Conservation (phyloP, 2,113 vertebrate genomes). For the Vulpes lagopus region DNA sequence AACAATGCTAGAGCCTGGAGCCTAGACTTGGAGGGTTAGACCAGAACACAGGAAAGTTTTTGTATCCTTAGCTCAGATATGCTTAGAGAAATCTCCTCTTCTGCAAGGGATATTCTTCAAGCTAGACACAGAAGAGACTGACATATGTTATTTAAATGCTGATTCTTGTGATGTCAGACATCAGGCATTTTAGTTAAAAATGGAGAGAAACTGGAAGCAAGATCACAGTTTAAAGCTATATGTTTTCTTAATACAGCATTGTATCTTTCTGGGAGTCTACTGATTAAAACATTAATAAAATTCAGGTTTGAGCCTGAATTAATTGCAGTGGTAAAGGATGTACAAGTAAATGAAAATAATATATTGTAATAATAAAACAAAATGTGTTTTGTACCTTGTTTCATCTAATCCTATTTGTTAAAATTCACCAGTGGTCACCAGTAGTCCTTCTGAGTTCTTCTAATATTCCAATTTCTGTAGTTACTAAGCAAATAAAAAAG, state of each 20-base stretch:
- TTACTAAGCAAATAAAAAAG: not conserved
- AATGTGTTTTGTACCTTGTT: not conserved
- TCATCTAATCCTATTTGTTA: not conserved
- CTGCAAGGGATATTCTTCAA: conserved; percentile 68
- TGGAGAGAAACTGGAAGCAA: not conserved
- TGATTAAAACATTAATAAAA: not conserved
- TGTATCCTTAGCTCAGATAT: conserved; percentile 69
- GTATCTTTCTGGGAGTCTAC: not conserved
- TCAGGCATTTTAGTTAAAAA: conserved; percentile 26
- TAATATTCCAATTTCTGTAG: not conserved
- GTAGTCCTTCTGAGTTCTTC: not conserved
- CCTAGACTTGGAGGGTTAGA: not conserved
- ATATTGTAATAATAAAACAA: not conserved
- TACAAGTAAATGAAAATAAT: conserved; percentile 21
- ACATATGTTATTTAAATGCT: conserved; percentile 75
- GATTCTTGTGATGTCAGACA: conserved; percentile 26
- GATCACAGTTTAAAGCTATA: not conserved
- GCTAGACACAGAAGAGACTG: conserved; percentile 46
- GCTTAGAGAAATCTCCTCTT: conserved; percentile 70
- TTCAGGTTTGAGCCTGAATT: not conserved
- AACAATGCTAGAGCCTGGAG: conserved; percentile 30
- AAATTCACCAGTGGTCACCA: not conserved
- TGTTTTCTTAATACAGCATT: not conserved
- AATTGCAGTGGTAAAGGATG: not conserved
- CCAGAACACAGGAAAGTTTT: conserved; percentile 50